These are phyloP conservation scores for Hyperoplus lanceolatus DNA, from an alignment of 2,797 vertebrate genomes.

Conservation along the genomic window DNA sequence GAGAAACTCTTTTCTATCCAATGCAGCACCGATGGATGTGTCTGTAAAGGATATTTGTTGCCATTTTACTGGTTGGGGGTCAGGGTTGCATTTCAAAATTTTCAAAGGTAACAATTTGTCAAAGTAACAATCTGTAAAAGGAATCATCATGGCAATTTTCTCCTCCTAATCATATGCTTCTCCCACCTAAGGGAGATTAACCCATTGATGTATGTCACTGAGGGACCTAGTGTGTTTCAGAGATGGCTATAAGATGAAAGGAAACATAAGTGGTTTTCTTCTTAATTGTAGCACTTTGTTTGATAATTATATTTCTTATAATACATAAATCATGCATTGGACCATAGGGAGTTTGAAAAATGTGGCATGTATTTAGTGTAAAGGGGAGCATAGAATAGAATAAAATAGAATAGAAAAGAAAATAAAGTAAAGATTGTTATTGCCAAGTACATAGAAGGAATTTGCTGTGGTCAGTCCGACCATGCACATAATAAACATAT, in stretches of 20 bases:
- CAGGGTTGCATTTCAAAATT: conserved; percentile 54
- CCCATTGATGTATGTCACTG: not conserved
- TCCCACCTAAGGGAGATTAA: conserved; percentile 29
- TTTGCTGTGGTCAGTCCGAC: no score
- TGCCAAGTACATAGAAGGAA: no score
- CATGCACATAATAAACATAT: no score
- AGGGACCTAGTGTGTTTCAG: conserved; percentile 1
- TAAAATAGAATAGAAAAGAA: no score
- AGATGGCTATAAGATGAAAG: not conserved
- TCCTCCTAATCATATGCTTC: conserved; percentile 38
- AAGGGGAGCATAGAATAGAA: not conserved
- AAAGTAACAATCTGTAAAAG: conserved; percentile 20
- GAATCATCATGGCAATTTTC: conserved; percentile 41
- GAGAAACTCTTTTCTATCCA: conserved; percentile 55
- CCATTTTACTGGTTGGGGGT: conserved; percentile 32
- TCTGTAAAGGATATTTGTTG: conserved; percentile 57
- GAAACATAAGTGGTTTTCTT: not conserved
- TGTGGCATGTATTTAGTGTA: not conserved
- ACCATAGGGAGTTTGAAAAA: not conserved
- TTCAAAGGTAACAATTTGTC: conserved; percentile 58
- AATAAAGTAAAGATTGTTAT: no score
- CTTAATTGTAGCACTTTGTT: not conserved
- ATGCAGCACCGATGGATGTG: conserved; percentile 41
- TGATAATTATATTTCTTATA: conserved; percentile 1
- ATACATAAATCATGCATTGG: conserved; percentile 9